These are phyloP conservation scores for Lacerta viridis DNA, from an alignment of 2,797 vertebrate species.

Conservation along the genomic window DNA sequence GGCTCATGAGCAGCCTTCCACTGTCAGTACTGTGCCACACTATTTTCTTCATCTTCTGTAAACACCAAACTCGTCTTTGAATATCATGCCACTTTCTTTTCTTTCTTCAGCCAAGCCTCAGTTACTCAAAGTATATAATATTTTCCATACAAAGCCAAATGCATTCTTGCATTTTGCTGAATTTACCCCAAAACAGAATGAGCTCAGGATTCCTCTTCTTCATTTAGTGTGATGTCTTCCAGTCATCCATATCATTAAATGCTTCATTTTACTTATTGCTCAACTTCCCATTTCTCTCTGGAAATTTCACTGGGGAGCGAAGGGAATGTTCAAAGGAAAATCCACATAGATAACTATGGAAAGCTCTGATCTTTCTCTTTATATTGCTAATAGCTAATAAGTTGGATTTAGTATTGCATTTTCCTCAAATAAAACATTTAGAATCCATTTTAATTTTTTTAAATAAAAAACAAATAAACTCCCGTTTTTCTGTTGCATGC, in stretches of 20 bases:
- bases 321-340: slow-evolving; percentile 10
- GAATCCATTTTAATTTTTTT: slow-evolving; percentile 1
- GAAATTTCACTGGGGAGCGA: slow-evolving; percentile 31
- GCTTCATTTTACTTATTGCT: background rate
- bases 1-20: background rate
- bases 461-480: too few relatives aligned
- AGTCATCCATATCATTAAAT: slow-evolving; percentile 2
- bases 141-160: slow-evolving; percentile 1
- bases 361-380: background rate
- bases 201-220: background rate
- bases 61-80: background rate
- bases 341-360: background rate
- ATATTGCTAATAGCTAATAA: background rate
- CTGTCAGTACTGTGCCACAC: background rate
- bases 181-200: slow-evolving; percentile 23
- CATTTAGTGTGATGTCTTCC: background rate
- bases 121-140: background rate
- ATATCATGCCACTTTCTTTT: background rate
- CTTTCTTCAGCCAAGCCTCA: fast-evolving
- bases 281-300: slow-evolving; percentile 1
- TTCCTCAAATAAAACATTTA: background rate
- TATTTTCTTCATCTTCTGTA: background rate
- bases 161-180: background rate
- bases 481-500: background rate
- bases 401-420: background rate